A percentile compares a stretch with the other conserved stretches of the same genome.
Evolutionary conservation across 1,140 invertebrate species (phyloP).

Genomic region (Temnothorax curvispinosus): DNA sequence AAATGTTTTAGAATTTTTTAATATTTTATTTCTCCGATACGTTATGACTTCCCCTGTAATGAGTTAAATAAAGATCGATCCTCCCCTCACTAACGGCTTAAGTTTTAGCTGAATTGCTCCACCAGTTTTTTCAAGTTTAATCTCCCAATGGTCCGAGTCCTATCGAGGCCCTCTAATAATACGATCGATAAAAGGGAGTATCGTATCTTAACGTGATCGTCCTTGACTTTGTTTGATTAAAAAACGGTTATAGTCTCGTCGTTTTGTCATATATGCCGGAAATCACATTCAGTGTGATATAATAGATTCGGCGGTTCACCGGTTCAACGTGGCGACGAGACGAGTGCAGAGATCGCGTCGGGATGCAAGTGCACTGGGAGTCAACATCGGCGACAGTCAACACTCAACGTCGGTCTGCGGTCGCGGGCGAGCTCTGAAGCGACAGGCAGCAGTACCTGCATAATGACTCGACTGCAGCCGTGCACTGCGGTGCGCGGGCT

Average conservation of each 20-base stretch:
- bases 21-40: not conserved
- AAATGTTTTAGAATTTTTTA: slow-evolving; percentile 2
- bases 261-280: slow-evolving; percentile 46
- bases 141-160: not conserved
- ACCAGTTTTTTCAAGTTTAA: slow-evolving; percentile 16
- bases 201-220: slow-evolving; percentile 33
- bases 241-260: slow-evolving; percentile 1
- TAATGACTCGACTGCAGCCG: slow-evolving; percentile 80
- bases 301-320: slow-evolving; percentile 67
- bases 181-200: slow-evolving; percentile 23
- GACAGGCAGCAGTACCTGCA: slow-evolving; percentile 79
- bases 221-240: slow-evolving; percentile 49
- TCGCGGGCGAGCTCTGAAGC: slow-evolving; percentile 68
- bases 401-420: slow-evolving; percentile 73
- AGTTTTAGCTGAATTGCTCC: slow-evolving; percentile 27
- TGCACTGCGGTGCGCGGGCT: slow-evolving; percentile 76
- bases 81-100: not conserved
- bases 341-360: slow-evolving; percentile 34
- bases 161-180: slow-evolving; percentile 3
- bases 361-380: slow-evolving; percentile 48
- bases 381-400: slow-evolving; percentile 65
- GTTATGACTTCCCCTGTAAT: not conserved
- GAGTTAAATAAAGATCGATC: not conserved
- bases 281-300: slow-evolving; percentile 64
- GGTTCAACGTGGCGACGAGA: slow-evolving; percentile 54